These are phyloP conservation scores for Rhinichthys osculus DNA, from an alignment of 2,797 vertebrate species.

Conservation along the genomic window DNA sequence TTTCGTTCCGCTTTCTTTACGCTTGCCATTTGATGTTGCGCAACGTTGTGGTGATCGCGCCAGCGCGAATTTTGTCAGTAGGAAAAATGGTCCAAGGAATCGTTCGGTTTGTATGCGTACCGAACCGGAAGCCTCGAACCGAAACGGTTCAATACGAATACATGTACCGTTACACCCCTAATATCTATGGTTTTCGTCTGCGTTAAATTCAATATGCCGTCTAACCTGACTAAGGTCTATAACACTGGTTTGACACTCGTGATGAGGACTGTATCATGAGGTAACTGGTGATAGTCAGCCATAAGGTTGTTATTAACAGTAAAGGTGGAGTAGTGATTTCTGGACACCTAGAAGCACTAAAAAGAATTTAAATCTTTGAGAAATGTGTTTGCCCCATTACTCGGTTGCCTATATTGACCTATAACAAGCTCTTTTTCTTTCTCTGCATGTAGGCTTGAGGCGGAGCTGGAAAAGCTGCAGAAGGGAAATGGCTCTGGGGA, in stretches of 20 bases:
- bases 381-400: not conserved
- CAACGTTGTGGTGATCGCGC: no score
- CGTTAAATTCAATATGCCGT: not conserved
- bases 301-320: not conserved
- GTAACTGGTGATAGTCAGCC: not conserved
- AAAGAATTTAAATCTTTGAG: not conserved
- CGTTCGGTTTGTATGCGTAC: no score
- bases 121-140: no score
- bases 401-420: not conserved
- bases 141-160: no score
- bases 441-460: constrained; percentile 74
- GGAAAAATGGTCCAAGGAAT: no score
- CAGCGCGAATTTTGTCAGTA: no score
- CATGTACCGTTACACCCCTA: no score
- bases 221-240: not conserved
- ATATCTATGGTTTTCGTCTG: no score
- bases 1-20: no score
- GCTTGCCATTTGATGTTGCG: no score
- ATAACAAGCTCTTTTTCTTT: constrained; percentile 18
- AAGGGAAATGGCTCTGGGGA: constrained; percentile 72
- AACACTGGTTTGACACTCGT: not conserved
- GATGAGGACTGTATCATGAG: not conserved
- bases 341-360: not conserved
- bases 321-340: not conserved
- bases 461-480: constrained; percentile 81